Percentiles rank a stretch among this genome's conserved stretches.
These are phyloP conservation scores for Acanthornis magna DNA, from an alignment of 2,797 vertebrate species.

Conservation along the genomic window DNA sequence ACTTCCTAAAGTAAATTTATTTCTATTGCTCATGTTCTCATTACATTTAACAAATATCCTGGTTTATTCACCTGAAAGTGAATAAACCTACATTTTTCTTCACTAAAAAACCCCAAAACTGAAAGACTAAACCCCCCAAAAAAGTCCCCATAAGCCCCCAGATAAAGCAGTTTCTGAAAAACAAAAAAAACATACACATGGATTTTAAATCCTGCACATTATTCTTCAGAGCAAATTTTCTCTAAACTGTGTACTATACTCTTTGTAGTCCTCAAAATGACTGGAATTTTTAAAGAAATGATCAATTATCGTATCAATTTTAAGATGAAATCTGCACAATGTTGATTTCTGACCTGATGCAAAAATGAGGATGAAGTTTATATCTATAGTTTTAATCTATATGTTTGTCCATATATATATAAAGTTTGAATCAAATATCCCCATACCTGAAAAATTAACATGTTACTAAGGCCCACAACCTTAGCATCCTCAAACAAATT, in stretches of 20 bases:
- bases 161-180: neutral
- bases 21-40: neutral
- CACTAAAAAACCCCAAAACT: neutral
- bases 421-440: neutral
- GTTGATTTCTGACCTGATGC: neutral
- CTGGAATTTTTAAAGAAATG: neutral
- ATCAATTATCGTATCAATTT: neutral
- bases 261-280: neutral
- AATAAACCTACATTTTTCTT: neutral
- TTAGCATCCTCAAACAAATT: neutral
- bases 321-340: neutral
- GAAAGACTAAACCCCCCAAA: neutral
- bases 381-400: neutral
- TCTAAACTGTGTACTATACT: neutral
- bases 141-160: accelerated
- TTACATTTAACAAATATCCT: neutral
- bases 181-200: neutral
- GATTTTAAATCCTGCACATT: neutral
- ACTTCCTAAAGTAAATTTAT: neutral
- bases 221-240: neutral
- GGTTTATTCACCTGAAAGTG: neutral
- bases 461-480: neutral
- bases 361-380: neutral
- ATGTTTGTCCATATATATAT: neutral
- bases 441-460: neutral